Evolutionary conservation across 2,113 vertebrate genomes (phyloP), one percentile per base, ranked within the genome.

Genomic region (Oceanites oceanicus): DNA sequence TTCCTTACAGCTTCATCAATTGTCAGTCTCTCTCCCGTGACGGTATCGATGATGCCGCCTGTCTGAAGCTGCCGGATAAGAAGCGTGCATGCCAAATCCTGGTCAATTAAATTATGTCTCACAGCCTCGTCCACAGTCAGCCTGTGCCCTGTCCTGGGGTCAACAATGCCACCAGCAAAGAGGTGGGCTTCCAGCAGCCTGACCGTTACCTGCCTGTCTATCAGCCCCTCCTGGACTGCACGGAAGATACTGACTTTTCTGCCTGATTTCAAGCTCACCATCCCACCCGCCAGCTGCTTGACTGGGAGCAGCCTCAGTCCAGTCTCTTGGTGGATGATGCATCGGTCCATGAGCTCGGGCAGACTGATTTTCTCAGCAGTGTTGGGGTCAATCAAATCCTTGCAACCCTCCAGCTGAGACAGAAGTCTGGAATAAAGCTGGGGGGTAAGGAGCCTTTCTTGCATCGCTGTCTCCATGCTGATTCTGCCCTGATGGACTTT

Each of bases 141-240:
- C 44, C 98, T 98, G 91, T 99, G 99, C 27, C 99, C 99, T 8
- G 99, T 99, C 84, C 99, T 98, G 32, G 99, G 99, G 95, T 99
- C 99, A n/a, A 97, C 97, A 61, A 99, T 99, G 89, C 99, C 99
- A 30, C 99, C 99, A 27, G 99, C 99, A 96, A 99, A 99, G n/a
- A 99, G 98, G 16, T 99, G 99, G 68, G 98, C 98, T 97, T 99
- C 99, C 71, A 99, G 97, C 42, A 99, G 86, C 88, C 99, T 98
- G 47, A 98, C 76, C 2, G 98, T 98, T 7, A 99, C 99, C 86
- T 99, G 98, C 10, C 98, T 98, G 87, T 99, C 99, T 63, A 99
- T 98, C 44, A 99, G 97, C 30, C 99, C 99, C 93, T 99, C 99
- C 94, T 99, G 99, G 25, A 99, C 93, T 0, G 99, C 99, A 17